These are phyloP conservation scores for Montipora capricornis DNA, from an alignment of 64 coral and sea anemone species.

Conservation along the genomic window DNA sequence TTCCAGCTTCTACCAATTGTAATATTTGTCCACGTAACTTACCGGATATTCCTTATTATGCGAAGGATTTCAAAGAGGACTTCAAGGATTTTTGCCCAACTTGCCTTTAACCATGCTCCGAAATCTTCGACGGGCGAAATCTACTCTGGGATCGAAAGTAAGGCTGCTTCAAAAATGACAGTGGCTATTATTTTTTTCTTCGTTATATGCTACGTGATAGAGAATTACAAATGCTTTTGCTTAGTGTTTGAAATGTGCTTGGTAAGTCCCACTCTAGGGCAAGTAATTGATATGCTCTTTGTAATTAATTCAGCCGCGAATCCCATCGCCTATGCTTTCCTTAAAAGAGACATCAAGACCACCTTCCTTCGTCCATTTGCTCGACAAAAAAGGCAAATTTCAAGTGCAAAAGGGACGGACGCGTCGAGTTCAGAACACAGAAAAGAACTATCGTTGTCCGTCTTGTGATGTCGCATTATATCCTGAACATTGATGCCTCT, in stretches of 20 bases:
- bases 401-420: not conserved
- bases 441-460: not conserved
- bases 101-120: conserved; percentile 25
- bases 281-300: conserved; percentile 5
- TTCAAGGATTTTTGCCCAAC: conserved; percentile 39
- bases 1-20: not conserved
- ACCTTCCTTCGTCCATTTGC: not conserved
- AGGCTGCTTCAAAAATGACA: conserved; percentile 37
- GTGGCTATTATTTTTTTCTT: conserved; percentile 40
- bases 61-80: conserved; percentile 44
- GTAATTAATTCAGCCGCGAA: conserved; percentile 24
- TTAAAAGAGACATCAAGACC: conserved; percentile 28
- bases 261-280: not conserved
- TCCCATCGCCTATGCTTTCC: conserved; percentile 11
- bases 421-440: not conserved
- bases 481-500: too few species aligned
- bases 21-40: not conserved
- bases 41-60: conserved; percentile 24
- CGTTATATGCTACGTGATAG: conserved; percentile 14
- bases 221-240: conserved; percentile 47
- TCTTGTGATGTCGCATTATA: not conserved
- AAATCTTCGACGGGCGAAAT: not conserved
- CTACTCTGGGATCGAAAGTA: not conserved
- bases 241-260: not conserved
- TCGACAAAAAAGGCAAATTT: not conserved